Percentiles rank a stretch among this genome's conserved stretches.
Evolutionary conservation across 2,888 invertebrate species (phyloP).

Genomic region (Chelonus formosanus): DNA sequence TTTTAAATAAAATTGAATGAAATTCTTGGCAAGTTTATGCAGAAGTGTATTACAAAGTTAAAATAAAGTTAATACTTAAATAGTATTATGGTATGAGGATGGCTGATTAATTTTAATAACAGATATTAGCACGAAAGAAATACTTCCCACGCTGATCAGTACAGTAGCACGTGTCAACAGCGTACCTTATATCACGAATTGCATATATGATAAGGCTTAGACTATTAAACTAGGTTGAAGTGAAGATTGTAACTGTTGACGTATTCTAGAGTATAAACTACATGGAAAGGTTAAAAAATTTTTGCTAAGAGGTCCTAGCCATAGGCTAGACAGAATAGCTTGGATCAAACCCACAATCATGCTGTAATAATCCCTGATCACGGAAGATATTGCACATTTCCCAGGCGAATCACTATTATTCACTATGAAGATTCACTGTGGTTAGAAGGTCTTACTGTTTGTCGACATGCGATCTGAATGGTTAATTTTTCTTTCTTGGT

Average conservation of each 20-base stretch:
- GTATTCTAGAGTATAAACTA: conserved; percentile 19
- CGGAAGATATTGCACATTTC: conserved; percentile 64
- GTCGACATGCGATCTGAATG: conserved; percentile 61
- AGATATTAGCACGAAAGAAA: no score
- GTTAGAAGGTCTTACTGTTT: conserved; percentile 57
- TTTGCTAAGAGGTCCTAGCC: conserved; percentile 23
- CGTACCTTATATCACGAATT: no score
- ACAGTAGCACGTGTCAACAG: no score
- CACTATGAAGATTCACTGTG: conserved; percentile 51
- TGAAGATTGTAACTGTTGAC: not conserved
- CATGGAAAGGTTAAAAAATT: conserved; percentile 17
- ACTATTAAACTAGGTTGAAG: no score
- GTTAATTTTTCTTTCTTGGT: conserved; percentile 34
- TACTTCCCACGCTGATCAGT: no score
- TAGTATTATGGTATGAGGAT: no score
- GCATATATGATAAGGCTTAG: no score
- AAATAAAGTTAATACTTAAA: no score
- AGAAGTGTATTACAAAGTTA: no score
- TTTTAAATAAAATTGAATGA: no score
- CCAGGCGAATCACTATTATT: conserved; percentile 61
- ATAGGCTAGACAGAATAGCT: conserved; percentile 42
- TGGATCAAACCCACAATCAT: conserved; percentile 47
- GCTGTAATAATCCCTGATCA: conserved; percentile 63
- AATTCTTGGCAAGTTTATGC: no score
- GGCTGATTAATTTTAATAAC: no score